Evolutionary conservation across 1,140 invertebrate genomes (phyloP), one percentile per base, ranked within the genome.

Genomic region (Philopotamus ludificatus): DNA sequence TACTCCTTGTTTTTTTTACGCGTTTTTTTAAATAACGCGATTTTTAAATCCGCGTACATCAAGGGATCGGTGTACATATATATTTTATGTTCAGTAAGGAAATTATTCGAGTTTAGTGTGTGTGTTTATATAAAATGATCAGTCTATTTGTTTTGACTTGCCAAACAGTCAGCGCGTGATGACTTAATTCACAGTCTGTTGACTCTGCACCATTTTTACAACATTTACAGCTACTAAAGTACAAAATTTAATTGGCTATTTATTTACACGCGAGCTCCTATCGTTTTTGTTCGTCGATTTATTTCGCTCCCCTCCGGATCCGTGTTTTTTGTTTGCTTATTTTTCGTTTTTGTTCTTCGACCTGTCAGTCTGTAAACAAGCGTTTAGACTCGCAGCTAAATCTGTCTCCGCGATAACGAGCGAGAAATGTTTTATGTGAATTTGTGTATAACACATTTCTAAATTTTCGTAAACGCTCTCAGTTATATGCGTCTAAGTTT

Each of bases 171-270:
- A 15, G 10, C 18, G 10, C 44, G 44, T 16, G 44, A 15, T 47
- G 10, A 47, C 18, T 47, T 47, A 47, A 47, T 47, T 20, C 7
- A 12, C 18, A 4, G 15, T 15, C 7, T 47, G 18, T 47, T 47
- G 44, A 47, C 18, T 15, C 44, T 47, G 44, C 44, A 20, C 28
- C 28, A 12, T 34, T 34, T 34, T 34, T 34, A 34, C 28, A 12
- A 12, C 28, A 12, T 4, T 12, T n/a, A 4, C 28, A 53, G 50
- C 23, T 53, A 53, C 25, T 57, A 41, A 57, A 57, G 16, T n/a
- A 1, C 25, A 4, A 16, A 28, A 21, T 57, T 57, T 57, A 57
- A 57, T 57, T 57, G 28, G 53, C 28, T 57, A 41, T 57, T 57
- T 57, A 57, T 57, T 57, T 57, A 57, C 28, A 15, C 15, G 21